Evolutionary conservation across 2,888 invertebrate genomes (phyloP).

Genomic region (Hirtodrosophila histrioides): DNA sequence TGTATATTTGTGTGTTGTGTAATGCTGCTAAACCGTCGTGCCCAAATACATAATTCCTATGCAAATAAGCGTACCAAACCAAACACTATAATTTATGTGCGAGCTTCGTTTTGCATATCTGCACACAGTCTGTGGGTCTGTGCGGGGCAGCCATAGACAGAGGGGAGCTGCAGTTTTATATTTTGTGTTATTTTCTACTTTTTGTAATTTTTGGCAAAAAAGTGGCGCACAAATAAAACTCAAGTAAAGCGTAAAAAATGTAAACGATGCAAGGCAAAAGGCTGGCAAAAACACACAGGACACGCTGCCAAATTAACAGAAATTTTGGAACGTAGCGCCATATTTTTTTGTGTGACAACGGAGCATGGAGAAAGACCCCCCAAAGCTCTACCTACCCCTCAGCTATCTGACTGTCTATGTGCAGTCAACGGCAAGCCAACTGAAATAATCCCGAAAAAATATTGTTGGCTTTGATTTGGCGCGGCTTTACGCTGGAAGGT

Average conservation of each 20-base stretch:
- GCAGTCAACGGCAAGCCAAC: conserved; percentile 70
- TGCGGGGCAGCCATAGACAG: conserved; percentile 6
- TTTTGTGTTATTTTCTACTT: conserved; percentile 21
- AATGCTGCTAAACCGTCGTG: conserved; percentile 73
- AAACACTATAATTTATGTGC: conserved; percentile 71
- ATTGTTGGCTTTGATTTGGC: conserved; percentile 80
- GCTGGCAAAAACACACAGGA: conserved; percentile 43
- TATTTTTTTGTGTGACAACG: conserved; percentile 30
- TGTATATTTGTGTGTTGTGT: conserved; percentile 52
- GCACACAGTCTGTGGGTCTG: conserved; percentile 24
- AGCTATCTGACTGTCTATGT: conserved; percentile 19
- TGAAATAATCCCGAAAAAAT: conserved; percentile 75
- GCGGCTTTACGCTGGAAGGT: conserved; percentile 46
- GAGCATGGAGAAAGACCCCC: background rate
- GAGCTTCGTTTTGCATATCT: conserved; percentile 73
- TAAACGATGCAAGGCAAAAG: conserved; percentile 52
- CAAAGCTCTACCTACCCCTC: background rate
- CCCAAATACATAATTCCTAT: conserved; percentile 78
- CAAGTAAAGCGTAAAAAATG: conserved; percentile 74
- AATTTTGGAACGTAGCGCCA: conserved; percentile 57
- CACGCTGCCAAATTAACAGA: conserved; percentile 76
- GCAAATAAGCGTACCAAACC: conserved; percentile 70
- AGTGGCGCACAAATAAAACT: conserved; percentile 61
- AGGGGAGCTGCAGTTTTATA: conserved; percentile 1
- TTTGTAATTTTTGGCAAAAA: conserved; percentile 24